Percentiles rank a stretch among this genome's conserved stretches.
Conservation (phyloP, 2,888 invertebrate genomes). For the Harpalus rubripes region DNA sequence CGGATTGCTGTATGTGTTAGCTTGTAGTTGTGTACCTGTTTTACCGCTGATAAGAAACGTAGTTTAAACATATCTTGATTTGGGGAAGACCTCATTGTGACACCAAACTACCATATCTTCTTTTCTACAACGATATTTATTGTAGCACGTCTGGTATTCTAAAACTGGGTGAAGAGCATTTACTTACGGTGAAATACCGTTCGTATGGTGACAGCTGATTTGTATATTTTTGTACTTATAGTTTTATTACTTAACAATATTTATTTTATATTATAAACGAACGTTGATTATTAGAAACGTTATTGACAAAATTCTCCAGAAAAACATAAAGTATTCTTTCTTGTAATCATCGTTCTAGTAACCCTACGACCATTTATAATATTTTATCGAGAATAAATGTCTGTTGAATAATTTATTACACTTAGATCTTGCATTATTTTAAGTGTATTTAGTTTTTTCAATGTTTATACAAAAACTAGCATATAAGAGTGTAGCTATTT, state of each 20-base stretch:
- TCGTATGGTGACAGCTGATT: slow-evolving; percentile 32
- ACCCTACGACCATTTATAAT: slow-evolving; percentile 11
- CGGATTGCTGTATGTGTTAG: slow-evolving; percentile 92
- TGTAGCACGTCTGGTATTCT: slow-evolving; percentile 29
- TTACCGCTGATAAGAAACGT: slow-evolving; percentile 80
- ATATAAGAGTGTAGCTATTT: slow-evolving; percentile 38
- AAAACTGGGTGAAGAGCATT: slow-evolving; percentile 27
- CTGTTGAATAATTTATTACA: slow-evolving; percentile 17
- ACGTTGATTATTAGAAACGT: slow-evolving; percentile 20
- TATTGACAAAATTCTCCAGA: background rate
- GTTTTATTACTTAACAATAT: slow-evolving; percentile 38
- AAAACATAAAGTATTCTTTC: background rate
- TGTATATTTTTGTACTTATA: slow-evolving; percentile 63
- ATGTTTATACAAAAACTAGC: slow-evolving; percentile 60
- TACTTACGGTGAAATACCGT: slow-evolving; percentile 23
- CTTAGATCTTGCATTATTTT: slow-evolving; percentile 27
- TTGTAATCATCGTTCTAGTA: slow-evolving; percentile 17
- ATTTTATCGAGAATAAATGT: slow-evolving; percentile 38
- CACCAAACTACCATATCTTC: slow-evolving; percentile 45
- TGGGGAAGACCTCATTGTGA: slow-evolving; percentile 32
- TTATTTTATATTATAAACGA: slow-evolving; percentile 34
- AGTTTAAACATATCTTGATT: slow-evolving; percentile 49
- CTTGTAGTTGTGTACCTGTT: slow-evolving; percentile 85
- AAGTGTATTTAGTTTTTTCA: slow-evolving; percentile 51
- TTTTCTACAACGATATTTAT: slow-evolving; percentile 44